phyloP scores from a whole-genome alignment of 1,140 invertebrate species.

The Antheraea pernyi region DNA sequence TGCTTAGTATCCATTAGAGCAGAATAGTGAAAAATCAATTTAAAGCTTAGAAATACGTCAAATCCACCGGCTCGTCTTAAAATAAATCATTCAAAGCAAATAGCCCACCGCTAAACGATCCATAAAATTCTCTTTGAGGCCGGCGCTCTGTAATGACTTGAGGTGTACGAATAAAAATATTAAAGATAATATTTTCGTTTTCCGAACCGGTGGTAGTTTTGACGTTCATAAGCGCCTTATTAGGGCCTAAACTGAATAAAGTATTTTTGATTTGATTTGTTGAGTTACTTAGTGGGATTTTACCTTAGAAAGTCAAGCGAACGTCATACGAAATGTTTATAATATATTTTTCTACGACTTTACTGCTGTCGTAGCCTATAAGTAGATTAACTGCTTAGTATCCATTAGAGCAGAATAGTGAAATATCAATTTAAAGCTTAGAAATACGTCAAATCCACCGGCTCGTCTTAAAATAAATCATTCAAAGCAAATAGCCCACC shows the following conservation, averaged over 20 bases:
- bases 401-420: neutral
- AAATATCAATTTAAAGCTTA: neutral
- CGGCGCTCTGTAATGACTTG: conserved; percentile 7
- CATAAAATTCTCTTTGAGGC: conserved; percentile 61
- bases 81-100: conserved; percentile 54
- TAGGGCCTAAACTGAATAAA: too few species aligned
- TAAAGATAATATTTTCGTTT: neutral
- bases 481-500: conserved; percentile 40
- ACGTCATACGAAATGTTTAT: too few species aligned
- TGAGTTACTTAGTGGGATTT: too few species aligned
- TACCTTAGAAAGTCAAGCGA: too few species aligned
- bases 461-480: conserved; percentile 49
- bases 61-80: conserved; percentile 16
- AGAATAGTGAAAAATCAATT: neutral
- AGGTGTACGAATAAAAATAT: conserved; percentile 10
- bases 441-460: neutral
- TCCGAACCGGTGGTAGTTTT: too few species aligned
- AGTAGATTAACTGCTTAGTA: neutral
- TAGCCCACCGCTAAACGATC: conserved; percentile 52
- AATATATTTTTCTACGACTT: neutral
- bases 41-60: neutral
- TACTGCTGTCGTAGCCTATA: neutral
- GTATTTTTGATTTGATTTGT: too few species aligned
- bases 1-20: neutral
- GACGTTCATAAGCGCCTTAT: too few species aligned